These are phyloP conservation scores for Rousettus leschenaultii DNA, from an alignment of 2,113 vertebrate species.

Conservation along the genomic window DNA sequence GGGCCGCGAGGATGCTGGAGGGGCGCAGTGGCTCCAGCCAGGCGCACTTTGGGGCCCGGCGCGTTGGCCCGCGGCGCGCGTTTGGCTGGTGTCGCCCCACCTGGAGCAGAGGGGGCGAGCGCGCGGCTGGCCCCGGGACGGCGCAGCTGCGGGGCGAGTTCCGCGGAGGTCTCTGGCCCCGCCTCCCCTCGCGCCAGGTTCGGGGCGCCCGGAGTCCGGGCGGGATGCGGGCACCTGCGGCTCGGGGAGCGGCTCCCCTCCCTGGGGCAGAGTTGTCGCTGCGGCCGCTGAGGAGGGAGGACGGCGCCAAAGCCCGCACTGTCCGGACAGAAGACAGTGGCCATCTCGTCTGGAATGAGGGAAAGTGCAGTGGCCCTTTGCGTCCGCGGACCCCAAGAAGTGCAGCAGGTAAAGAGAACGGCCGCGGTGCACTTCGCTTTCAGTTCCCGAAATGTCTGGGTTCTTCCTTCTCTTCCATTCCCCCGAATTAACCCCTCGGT, in stretches of 20 bases:
- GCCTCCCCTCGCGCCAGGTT: neutral
- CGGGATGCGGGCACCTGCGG: neutral
- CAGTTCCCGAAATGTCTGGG: rapidly evolving
- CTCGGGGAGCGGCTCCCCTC: neutral
- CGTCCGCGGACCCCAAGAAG: conserved; percentile 3
- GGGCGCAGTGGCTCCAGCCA: neutral
- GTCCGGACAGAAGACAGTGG: neutral
- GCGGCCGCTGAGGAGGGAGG: neutral
- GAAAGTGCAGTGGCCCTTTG: neutral
- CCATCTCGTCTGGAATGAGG: conserved; percentile 55
- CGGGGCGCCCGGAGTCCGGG: neutral
- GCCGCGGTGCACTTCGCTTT: rapidly evolving
- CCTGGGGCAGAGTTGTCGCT: neutral
- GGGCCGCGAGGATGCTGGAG: neutral
- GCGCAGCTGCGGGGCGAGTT: rapidly evolving
- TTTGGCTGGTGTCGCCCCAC: neutral
- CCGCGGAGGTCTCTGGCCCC: neutral
- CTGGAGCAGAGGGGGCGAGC: rapidly evolving
- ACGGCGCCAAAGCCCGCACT: conserved; percentile 27
- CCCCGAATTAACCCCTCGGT: too few species aligned
- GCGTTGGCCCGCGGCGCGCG: neutral
- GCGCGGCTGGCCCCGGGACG: rapidly evolving
- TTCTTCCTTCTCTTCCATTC: too few species aligned
- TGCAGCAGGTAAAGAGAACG: conserved; percentile 60
- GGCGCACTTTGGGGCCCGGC: neutral